Evolutionary conservation across 2,113 vertebrate genomes (phyloP).

Genomic region (Parus major): DNA sequence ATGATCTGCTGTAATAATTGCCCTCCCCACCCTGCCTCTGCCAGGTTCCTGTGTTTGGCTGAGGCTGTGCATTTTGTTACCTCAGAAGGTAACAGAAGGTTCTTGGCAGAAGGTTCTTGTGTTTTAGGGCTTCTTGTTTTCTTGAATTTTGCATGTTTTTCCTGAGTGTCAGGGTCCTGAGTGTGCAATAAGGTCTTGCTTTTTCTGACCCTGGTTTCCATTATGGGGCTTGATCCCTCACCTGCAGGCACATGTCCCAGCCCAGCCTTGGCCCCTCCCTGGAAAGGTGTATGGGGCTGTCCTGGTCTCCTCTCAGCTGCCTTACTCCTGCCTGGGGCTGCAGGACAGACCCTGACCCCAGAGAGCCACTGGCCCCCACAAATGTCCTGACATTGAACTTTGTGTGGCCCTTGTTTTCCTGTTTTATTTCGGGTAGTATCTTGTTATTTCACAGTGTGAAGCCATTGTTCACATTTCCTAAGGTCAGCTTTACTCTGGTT

Average conservation of each 20-base stretch:
- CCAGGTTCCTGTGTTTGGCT: not conserved
- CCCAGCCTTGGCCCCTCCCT: not conserved
- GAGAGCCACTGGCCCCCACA: rapidly evolving
- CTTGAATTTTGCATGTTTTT: not conserved
- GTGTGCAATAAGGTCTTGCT: not conserved
- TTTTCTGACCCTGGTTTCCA: not conserved
- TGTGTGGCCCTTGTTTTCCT: not conserved
- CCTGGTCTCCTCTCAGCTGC: no score
- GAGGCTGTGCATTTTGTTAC: not conserved
- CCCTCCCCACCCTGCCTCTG: rapidly evolving
- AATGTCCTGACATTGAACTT: not conserved
- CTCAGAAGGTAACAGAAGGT: not conserved
- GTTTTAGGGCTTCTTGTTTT: not conserved
- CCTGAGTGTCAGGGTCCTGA: no score
- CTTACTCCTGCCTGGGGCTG: not conserved
- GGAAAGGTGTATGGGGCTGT: rapidly evolving
- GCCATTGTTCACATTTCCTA: not conserved
- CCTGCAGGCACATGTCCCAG: no score
- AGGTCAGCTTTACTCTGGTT: not conserved
- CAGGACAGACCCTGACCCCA: not conserved
- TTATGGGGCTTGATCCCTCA: not conserved
- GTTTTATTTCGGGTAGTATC: not conserved
- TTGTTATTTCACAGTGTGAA: not conserved
- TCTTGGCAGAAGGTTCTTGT: not conserved
- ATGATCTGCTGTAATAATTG: not conserved